A percentile compares a stretch with the other conserved stretches of the same genome.
These are phyloP conservation scores for Ondatra zibethicus DNA, from an alignment of 2,113 vertebrate species.

Conservation along the genomic window DNA sequence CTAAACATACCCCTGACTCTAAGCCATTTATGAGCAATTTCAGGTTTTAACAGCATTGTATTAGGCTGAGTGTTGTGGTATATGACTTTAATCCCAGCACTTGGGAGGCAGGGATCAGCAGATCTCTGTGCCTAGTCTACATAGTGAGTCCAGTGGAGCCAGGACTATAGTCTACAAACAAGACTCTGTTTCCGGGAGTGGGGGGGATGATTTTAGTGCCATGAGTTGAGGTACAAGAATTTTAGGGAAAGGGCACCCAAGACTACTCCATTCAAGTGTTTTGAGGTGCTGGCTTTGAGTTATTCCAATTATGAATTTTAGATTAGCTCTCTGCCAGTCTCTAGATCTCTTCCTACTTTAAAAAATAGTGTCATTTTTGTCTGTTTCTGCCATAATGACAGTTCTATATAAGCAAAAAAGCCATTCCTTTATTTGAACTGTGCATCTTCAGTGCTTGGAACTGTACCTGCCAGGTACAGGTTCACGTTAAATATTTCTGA, in stretches of 20 bases:
- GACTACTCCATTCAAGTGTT: slow-evolving; percentile 8
- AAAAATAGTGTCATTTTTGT: slow-evolving; percentile 4
- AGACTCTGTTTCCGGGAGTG: neutral
- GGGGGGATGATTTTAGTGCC: neutral
- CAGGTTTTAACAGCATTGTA: neutral
- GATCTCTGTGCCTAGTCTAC: neutral
- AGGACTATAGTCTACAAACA: neutral
- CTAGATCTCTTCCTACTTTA: neutral
- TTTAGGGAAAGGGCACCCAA: neutral
- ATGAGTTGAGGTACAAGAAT: slow-evolving; percentile 9
- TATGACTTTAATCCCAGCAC: neutral
- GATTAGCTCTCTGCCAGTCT: neutral
- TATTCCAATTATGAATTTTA: slow-evolving; percentile 12
- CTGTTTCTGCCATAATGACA: neutral
- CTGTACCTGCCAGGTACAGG: neutral
- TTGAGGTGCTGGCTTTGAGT: neutral
- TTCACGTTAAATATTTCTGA: slow-evolving; percentile 7
- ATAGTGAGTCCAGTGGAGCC: neutral
- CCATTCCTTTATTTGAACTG: slow-evolving; percentile 8
- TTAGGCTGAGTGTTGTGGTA: neutral
- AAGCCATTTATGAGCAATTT: neutral
- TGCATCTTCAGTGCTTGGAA: neutral
- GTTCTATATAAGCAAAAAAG: slow-evolving; percentile 6
- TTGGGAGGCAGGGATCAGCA: neutral
- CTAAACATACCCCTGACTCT: neutral